Conservation (phyloP, 2,113 vertebrate species). For the Hassar affinis region DNA sequence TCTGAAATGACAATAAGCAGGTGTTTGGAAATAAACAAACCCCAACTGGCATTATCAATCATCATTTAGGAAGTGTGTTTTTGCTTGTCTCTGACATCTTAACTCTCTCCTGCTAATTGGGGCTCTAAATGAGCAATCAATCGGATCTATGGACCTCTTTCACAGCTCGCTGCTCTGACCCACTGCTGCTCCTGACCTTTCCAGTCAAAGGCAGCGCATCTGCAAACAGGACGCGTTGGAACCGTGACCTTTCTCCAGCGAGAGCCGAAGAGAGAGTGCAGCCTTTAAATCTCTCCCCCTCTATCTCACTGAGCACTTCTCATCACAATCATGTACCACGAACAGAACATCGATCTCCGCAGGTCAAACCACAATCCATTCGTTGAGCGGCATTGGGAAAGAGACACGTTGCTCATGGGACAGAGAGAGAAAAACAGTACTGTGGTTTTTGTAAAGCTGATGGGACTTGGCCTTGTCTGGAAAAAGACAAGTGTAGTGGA, state of each 20-base stretch:
- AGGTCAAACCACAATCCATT: constrained; percentile 28
- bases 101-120: constrained; percentile 40
- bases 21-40: neutral
- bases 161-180: constrained; percentile 36
- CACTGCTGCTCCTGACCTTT: constrained; percentile 60
- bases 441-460: constrained; percentile 32
- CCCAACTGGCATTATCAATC: neutral
- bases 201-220: constrained; percentile 60
- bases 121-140: constrained; percentile 45
- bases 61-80: constrained; percentile 20
- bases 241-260: constrained; percentile 64
- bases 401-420: neutral
- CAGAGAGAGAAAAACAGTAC: neutral
- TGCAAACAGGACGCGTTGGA: constrained; percentile 65
- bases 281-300: constrained; percentile 35
- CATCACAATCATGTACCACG: constrained; percentile 46
- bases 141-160: constrained; percentile 43
- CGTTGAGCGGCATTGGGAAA: constrained; percentile 8
- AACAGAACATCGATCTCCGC: constrained; percentile 37
- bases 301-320: constrained; percentile 29
- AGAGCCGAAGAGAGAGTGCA: constrained; percentile 46
- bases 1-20: neutral
- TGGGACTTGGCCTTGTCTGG: neutral
- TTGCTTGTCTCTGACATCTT: constrained; percentile 30
- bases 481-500: neutral